Evolutionary conservation across 2,888 invertebrate species (phyloP).

Genomic region (Notodonta ziczac): DNA sequence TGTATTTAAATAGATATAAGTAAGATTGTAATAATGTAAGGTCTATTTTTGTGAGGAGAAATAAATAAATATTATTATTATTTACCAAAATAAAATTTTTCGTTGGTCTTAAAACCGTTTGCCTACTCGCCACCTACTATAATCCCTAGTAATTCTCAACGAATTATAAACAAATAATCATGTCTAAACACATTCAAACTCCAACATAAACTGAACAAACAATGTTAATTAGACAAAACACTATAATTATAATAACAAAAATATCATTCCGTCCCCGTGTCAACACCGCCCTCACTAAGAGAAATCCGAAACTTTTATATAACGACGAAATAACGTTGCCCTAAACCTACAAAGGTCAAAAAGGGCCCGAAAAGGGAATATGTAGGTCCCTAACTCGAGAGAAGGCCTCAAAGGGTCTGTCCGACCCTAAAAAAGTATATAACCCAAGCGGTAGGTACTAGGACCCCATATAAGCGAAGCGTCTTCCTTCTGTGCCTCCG

Average conservation of each 20-base stretch:
- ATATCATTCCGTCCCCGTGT: slow-evolving; percentile 18
- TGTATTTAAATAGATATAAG: too few species aligned
- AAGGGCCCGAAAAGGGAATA: slow-evolving; percentile 72
- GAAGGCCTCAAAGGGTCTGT: slow-evolving; percentile 75
- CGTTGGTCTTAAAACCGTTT: too few species aligned
- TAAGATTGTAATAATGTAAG: too few species aligned
- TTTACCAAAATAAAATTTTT: too few species aligned
- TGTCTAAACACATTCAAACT: not conserved
- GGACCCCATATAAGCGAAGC: slow-evolving; percentile 74
- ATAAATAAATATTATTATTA: too few species aligned
- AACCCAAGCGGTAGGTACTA: slow-evolving; percentile 73
- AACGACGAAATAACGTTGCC: slow-evolving; percentile 61
- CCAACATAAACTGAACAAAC: not conserved
- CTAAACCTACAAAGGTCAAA: slow-evolving; percentile 75
- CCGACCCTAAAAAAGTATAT: slow-evolving; percentile 83
- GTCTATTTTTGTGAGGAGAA: too few species aligned
- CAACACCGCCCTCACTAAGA: slow-evolving; percentile 39
- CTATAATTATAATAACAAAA: slow-evolving; percentile 19
- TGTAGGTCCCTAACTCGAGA: slow-evolving; percentile 75
- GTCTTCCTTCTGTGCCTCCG: slow-evolving; percentile 80
- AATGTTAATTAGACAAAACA: slow-evolving; percentile 18
- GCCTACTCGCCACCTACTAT: too few species aligned
- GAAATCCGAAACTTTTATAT: slow-evolving; percentile 64
- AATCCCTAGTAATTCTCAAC: not conserved
- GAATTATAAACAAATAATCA: not conserved